Percentiles rank a stretch among this genome's conserved stretches.
Evolutionary conservation across 1,140 invertebrate genomes (phyloP).

Genomic region (Mercenaria mercenaria): DNA sequence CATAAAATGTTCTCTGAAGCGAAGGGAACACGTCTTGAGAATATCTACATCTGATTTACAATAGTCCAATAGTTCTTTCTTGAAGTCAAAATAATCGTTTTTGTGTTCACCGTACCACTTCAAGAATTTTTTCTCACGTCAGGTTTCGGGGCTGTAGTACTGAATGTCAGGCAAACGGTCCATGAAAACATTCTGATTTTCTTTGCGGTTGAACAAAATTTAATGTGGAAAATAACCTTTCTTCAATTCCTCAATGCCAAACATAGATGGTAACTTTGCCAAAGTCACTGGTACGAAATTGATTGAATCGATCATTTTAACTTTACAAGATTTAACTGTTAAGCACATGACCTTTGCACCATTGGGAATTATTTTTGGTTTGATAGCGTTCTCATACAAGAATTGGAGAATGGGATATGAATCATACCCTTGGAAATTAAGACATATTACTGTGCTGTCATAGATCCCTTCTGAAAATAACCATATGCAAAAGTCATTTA

Average conservation of each 20-base stretch:
- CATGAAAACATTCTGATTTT: constrained; percentile 48
- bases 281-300: no score
- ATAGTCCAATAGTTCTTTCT: not conserved
- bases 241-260: no score
- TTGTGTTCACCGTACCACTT: no score
- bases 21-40: no score
- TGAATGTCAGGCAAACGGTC: not conserved
- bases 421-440: constrained; percentile 39
- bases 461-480: constrained; percentile 24
- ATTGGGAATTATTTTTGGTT: no score
- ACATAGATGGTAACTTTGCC: no score
- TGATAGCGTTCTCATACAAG: no score
- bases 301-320: no score
- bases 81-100: constrained; percentile 6
- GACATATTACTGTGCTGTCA: constrained; percentile 4
- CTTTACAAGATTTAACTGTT: no score
- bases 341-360: no score
- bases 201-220: constrained; percentile 62
- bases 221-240: constrained; percentile 71
- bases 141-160: not conserved
- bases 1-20: not conserved
- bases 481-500: constrained; percentile 18
- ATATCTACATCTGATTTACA: no score
- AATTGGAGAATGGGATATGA: constrained; percentile 26
- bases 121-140: constrained; percentile 10